Conservation (phyloP, 2,797 vertebrate genomes). For the Hippocampus kuda region DNA sequence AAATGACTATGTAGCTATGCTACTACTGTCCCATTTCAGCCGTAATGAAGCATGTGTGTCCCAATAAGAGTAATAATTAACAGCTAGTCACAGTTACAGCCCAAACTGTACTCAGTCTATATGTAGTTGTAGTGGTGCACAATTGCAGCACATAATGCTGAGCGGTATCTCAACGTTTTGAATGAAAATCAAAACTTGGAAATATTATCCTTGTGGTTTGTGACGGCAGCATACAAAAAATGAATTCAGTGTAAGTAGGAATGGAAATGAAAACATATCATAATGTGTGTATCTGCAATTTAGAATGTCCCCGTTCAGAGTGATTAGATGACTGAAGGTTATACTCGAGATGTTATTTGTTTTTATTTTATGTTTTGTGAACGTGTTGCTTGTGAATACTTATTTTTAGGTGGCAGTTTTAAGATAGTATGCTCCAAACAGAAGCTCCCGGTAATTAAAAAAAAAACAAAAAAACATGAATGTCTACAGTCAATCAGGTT, state of each 20-base stretch:
- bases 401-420: not conserved
- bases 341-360: not conserved
- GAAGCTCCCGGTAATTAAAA: not conserved
- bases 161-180: too few relatives aligned
- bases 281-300: not conserved
- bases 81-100: not conserved
- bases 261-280: not conserved
- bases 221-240: not conserved
- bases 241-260: not conserved
- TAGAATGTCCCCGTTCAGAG: not conserved
- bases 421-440: constrained; percentile 1
- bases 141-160: not conserved
- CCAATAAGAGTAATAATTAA: constrained; percentile 42
- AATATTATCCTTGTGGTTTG: not conserved
- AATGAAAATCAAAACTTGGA: too few relatives aligned
- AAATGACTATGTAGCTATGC: constrained; percentile 34
- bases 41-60: constrained; percentile 38
- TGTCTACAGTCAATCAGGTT: not conserved
- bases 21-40: constrained; percentile 13
- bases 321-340: not conserved
- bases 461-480: not conserved
- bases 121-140: not conserved
- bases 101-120: not conserved
- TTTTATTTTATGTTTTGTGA: too few relatives aligned
- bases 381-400: not conserved